Conservation (phyloP, 2,888 invertebrate species). For the Venusia cambrica region DNA sequence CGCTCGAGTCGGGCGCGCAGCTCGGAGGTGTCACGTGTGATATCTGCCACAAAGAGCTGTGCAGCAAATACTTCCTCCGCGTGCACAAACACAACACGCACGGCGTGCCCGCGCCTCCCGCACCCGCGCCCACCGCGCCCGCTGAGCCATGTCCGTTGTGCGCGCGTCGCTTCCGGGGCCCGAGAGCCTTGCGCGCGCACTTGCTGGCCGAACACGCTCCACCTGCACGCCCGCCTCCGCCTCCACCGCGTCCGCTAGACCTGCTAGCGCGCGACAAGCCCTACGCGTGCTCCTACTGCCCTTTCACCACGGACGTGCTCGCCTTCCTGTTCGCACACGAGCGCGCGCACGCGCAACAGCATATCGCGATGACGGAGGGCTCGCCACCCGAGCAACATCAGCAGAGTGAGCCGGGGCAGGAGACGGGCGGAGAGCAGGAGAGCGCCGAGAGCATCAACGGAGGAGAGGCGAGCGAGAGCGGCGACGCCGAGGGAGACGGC, state of each 20-base stretch:
- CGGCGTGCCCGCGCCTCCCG: conserved; percentile 94
- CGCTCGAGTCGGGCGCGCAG: conserved; percentile 94
- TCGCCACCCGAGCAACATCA: conserved; percentile 21
- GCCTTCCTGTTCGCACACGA: conserved; percentile 96
- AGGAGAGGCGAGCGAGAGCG: conserved; percentile 44
- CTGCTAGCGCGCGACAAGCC: conserved; percentile 83
- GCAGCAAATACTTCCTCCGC: conserved; percentile 98
- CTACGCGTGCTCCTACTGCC: conserved; percentile 94
- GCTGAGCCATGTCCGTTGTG: conserved; percentile 88
- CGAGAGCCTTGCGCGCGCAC: conserved; percentile 94
- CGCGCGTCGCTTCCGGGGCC: conserved; percentile 91
- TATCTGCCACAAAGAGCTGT: conserved; percentile 98
- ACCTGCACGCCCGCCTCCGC: conserved; percentile 64
- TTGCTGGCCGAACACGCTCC: conserved; percentile 92
- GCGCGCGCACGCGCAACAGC: conserved; percentile 85
- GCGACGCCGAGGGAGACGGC: conserved; percentile 47
- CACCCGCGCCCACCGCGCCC: conserved; percentile 74
- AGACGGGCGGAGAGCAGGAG: conserved; percentile 33
- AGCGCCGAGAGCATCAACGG: conserved; percentile 32
- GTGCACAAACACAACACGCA: conserved; percentile 99
- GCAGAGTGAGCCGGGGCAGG: conserved; percentile 33
- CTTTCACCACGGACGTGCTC: conserved; percentile 93
- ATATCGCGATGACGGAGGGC: conserved; percentile 20
- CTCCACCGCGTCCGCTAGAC: conserved; percentile 78
- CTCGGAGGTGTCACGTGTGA: conserved; percentile 97